Conservation (phyloP, 30 jellyfish, hydroid and myxozoan genomes). For the Rhopilema esculentum region DNA sequence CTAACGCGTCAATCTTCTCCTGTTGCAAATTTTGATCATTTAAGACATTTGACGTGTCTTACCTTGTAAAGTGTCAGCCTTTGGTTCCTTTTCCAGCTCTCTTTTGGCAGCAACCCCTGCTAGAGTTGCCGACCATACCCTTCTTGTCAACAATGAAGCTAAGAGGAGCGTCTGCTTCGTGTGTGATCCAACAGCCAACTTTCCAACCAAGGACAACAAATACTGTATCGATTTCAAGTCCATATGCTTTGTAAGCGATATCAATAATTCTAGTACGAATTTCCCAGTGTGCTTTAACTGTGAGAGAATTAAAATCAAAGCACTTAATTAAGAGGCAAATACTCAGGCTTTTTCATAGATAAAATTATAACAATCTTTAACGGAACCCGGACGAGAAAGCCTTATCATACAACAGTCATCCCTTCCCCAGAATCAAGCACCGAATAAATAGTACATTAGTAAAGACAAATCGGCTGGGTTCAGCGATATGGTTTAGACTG, state of each 20-base stretch:
- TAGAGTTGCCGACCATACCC: slow-evolving; percentile 92
- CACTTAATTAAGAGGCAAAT: neutral
- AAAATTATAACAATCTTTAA: neutral
- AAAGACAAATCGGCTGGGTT: too few species aligned
- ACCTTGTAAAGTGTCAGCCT: slow-evolving; percentile 42
- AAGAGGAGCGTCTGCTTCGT: slow-evolving; percentile 91
- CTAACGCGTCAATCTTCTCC: too few species aligned
- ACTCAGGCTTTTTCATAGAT: neutral
- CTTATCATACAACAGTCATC: neutral
- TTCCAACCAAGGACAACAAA: slow-evolving; percentile 77
- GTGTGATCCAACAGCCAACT: slow-evolving; percentile 83
- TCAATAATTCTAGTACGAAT: slow-evolving; percentile 86
- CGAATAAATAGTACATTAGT: too few species aligned
- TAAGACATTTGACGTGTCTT: too few species aligned
- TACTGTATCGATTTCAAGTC: slow-evolving; percentile 83
- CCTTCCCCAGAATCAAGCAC: too few species aligned
- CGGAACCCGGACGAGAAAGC: neutral
- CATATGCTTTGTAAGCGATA: slow-evolving; percentile 92
- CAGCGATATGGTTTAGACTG: too few species aligned
- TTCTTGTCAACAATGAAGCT: slow-evolving; percentile 85
- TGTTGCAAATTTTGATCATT: too few species aligned
- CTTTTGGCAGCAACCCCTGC: slow-evolving; percentile 59
- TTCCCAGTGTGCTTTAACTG: slow-evolving; percentile 96
- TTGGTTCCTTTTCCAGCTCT: slow-evolving; percentile 31
- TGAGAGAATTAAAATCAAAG: neutral